Base-by-base conservation (phyloP, 1,140 invertebrate species). In the Drosophila sp. region DNA sequence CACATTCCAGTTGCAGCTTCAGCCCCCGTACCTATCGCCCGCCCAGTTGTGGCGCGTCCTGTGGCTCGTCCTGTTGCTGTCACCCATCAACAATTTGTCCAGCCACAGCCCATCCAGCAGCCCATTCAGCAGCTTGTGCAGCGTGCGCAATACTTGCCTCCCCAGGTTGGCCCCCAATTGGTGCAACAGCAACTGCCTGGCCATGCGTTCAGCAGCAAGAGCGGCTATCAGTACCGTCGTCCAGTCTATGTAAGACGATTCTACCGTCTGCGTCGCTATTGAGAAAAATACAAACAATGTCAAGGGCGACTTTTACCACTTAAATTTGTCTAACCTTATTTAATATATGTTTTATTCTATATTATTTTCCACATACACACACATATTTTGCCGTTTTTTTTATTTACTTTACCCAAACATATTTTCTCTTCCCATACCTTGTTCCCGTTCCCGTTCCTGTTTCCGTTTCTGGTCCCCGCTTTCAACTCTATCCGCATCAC, bases 191-290 rank as follows among this genome's bases (percentile, higher is more conserved):
- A 90, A 40, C 30, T 91, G 57, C 56, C 74, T 10, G 90, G 90
- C 29, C 90, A 91, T 44, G 50, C 78, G 4, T 90, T 72, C 79
- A 91, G 56, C 76, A 74, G 70, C 66, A 80, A 80, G 72, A 65
- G 68, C 33, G 90, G 90, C 44, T 91, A 91, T 60, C 83, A 90
- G 58, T 91, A 91, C 58, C 81, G 86, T 71, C 90, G 90, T 27
- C 90, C 90, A 79, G 89, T 91, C 71, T 89, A 89, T 80, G 83
- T 91, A 80, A 91, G 90, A 79, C 90, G 90, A 70, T 71, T 89
- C 73, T 86, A 86, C 66, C 82, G 85, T 60, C 86, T 84, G 77
- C 90, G 86, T 73, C 90, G 90, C 44, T 50, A 50, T 50, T 50
- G 44, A 50, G 44, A 50, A 27, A 50, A 50, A 27, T 3, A 50